These are phyloP conservation scores for Altica lythri DNA, from an alignment of 2,888 invertebrate genomes.

Conservation along the genomic window DNA sequence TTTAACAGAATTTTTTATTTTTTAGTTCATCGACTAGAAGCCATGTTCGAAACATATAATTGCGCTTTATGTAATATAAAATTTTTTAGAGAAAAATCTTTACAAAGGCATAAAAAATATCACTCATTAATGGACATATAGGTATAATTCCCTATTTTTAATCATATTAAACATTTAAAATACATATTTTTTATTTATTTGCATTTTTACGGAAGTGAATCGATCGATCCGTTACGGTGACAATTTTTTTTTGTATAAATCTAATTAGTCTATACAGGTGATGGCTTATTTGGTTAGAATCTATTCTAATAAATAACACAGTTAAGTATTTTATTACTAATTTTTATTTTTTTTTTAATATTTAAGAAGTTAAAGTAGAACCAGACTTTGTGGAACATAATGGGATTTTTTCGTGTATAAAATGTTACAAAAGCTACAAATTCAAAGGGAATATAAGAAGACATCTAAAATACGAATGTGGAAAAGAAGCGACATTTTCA, in stretches of 20 bases:
- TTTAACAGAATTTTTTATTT: too few species aligned
- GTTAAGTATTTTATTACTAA: too few species aligned
- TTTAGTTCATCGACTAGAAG: slow-evolving; percentile 8
- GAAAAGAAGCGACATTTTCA: slow-evolving; percentile 67
- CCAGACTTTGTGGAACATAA: slow-evolving; percentile 42
- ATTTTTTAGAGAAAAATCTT: slow-evolving; percentile 15
- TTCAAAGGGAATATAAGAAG: slow-evolving; percentile 52
- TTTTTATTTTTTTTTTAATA: slow-evolving; percentile 11
- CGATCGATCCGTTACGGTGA: too few species aligned
- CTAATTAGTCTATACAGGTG: too few species aligned
- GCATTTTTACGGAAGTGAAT: too few species aligned
- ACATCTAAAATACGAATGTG: slow-evolving; percentile 74
- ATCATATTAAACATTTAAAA: background rate
- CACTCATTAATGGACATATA: slow-evolving; percentile 14
- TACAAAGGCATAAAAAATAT: slow-evolving; percentile 15
- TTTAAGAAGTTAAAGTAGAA: slow-evolving; percentile 17
- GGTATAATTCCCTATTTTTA: background rate
- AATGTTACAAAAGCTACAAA: slow-evolving; percentile 46
- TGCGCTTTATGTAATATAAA: slow-evolving; percentile 11
- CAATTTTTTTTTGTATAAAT: background rate
- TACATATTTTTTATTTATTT: background rate
- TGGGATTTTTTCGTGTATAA: slow-evolving; percentile 42
- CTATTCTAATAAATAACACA: too few species aligned
- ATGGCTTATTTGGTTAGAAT: too few species aligned
- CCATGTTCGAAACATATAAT: slow-evolving; percentile 5